Conservation (phyloP, 2,113 vertebrate species). For the Colaptes auratus region DNA sequence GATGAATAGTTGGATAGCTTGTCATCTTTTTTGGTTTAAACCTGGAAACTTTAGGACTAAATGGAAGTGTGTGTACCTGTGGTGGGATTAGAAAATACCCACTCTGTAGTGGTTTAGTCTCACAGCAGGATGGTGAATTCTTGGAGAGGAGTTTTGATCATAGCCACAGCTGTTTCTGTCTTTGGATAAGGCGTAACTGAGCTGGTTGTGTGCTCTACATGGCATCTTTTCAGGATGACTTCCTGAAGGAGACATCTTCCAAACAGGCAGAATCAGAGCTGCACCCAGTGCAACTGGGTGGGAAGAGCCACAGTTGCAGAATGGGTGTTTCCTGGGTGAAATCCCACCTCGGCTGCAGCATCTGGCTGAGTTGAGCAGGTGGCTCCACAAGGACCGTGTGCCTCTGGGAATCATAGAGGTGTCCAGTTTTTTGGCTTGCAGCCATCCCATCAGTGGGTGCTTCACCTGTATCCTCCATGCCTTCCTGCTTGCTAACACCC, state of each 20-base stretch:
- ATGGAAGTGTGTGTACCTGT: accelerated
- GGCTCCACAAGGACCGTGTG: accelerated
- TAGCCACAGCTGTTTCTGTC: not conserved
- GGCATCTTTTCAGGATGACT: not conserved
- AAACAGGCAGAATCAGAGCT: not conserved
- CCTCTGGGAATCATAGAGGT: not conserved
- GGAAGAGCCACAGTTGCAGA: not conserved
- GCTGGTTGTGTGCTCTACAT: not conserved
- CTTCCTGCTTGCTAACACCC: not conserved
- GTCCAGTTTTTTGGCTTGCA: not conserved
- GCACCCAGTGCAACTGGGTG: not conserved
- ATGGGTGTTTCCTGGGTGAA: not conserved
- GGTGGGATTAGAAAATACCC: not conserved
- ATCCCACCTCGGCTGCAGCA: not conserved
- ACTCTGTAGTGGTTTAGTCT: not conserved
- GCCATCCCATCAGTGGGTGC: not conserved
- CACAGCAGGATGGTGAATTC: not conserved
- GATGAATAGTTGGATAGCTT: not conserved
- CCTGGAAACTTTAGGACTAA: not conserved
- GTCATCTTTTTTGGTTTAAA: not conserved
- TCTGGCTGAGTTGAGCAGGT: not conserved
- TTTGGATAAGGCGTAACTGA: not conserved
- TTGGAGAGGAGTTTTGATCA: not conserved
- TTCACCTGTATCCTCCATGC: not conserved
- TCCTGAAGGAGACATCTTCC: not conserved